Evolutionary conservation across 2,888 invertebrate species (phyloP), one percentile per base, ranked within the genome.

Genomic region (Drosophila imparisetae): DNA sequence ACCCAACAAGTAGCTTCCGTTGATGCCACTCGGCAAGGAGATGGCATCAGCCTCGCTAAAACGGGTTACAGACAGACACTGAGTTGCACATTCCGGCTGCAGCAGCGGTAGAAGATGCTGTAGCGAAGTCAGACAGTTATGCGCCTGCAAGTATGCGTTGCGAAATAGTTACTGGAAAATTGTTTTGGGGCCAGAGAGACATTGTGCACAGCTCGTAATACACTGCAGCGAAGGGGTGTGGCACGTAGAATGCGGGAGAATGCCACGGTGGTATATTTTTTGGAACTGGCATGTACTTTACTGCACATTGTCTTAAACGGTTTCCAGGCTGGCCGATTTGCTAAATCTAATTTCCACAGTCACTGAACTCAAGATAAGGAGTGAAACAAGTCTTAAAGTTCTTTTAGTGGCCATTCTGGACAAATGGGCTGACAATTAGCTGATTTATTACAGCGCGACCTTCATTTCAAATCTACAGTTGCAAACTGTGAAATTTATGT

Each of bases 1-100:
- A 83, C 75, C 83, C 83, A 85, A 85, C 83, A 80, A 82, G 85
- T 78, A 85, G 80, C 82, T 77, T 74, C 76, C 83, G 80, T 54
- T 79, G 66, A 72, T 55, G 57, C 48, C 63, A 66, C 59, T 52
- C 52, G 60, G 53, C 67, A 64, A 54, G 53, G 48, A 49, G 66
- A 18, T 71, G 72, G 62, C 78, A 66, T 42, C 78, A 77, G 54
- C 62, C 40, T n/a, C 55, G 55, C 29, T 29, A 29, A 66, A 74
- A 78, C 69, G 77, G 75, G 65, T 64, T 69, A 61, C 61, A 60
- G 24, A 15, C 65, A 68, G 62, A 74, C 69, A 63, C 78, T 62
- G 77, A 77, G 68, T 64, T 76, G 72, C 81, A 76, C 72, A 78
- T 80, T 78, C 72, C 77, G 55, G 45, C 69, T 63, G 32, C 29